phyloP scores from a whole-genome alignment of 1,140 invertebrate genomes.

The Euura lappo region DNA sequence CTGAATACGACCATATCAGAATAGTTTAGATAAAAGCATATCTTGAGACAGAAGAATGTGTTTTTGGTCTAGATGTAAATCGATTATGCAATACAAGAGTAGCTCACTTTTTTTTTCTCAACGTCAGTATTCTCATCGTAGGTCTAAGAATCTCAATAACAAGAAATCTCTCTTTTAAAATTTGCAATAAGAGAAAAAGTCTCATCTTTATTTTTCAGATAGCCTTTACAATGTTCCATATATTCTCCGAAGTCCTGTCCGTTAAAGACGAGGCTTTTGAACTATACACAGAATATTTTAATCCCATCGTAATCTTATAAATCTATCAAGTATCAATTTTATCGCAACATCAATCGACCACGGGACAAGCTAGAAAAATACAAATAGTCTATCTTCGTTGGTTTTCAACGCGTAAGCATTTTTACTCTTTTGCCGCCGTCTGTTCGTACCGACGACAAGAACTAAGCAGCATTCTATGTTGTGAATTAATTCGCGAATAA shows the following conservation, averaged over 20 bases:
- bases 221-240: constrained; percentile 2
- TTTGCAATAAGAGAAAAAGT: neutral
- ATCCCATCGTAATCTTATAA: neutral
- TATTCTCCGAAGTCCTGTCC: neutral
- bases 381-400: no score
- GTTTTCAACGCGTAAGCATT: no score
- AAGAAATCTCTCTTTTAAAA: neutral
- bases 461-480: no score
- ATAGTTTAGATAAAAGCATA: constrained; percentile 3
- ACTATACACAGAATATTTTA: neutral
- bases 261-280: no score
- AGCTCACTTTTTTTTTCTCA: neutral
- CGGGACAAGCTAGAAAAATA: neutral
- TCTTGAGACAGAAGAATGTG: neutral
- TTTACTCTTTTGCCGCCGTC: no score
- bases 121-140: neutral
- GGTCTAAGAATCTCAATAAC: neutral
- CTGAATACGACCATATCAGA: constrained; percentile 1
- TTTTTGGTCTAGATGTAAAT: neutral
- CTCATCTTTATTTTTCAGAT: neutral
- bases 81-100: neutral
- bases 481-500: no score
- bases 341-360: neutral
- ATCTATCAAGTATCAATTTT: neutral
- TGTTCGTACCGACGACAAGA: no score